A percentile compares a stretch with the other conserved stretches of the same genome.
Evolutionary conservation across 53 echinoderm and acorn worm species (phyloP).

Genomic region (Zoroaster sp.): DNA sequence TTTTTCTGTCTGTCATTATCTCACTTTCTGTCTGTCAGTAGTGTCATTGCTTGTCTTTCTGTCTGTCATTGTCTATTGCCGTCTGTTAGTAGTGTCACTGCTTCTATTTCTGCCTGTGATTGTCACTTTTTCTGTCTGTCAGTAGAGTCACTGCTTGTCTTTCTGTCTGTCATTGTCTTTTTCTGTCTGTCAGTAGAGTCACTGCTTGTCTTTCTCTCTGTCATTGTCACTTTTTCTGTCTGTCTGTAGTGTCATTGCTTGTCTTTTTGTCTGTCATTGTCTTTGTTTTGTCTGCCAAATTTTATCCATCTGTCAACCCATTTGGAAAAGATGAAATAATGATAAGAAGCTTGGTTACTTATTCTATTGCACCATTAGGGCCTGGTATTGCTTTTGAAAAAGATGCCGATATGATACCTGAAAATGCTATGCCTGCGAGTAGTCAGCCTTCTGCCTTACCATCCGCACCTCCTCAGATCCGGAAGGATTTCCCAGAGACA

Average conservation of each 20-base stretch:
- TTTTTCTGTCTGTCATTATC: too few relatives aligned
- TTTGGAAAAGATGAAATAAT: too few relatives aligned
- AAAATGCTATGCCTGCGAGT: too few relatives aligned
- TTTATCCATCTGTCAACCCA: too few relatives aligned
- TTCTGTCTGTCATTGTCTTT: neutral
- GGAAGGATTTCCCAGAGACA: conserved; percentile 37
- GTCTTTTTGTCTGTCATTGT: neutral
- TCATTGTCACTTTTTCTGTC: neutral
- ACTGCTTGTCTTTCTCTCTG: neutral
- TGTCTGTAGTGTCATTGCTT: neutral
- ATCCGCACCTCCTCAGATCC: neutral
- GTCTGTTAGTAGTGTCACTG: too few relatives aligned
- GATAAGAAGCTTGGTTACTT: too few relatives aligned
- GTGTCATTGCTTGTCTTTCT: too few relatives aligned
- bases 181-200: neutral
- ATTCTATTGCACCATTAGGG: neutral
- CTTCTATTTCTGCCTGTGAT: neutral
- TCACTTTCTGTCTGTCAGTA: too few relatives aligned
- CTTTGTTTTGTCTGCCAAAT: neutral
- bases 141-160: neutral
- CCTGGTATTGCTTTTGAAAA: neutral
- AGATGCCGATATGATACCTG: neutral
- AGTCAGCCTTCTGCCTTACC: neutral
- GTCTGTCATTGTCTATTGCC: too few relatives aligned
- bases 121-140: neutral